Evolutionary conservation across 1,140 invertebrate species (phyloP), one percentile per base, ranked within the genome.

Genomic region (Saccostrea cuccullata): DNA sequence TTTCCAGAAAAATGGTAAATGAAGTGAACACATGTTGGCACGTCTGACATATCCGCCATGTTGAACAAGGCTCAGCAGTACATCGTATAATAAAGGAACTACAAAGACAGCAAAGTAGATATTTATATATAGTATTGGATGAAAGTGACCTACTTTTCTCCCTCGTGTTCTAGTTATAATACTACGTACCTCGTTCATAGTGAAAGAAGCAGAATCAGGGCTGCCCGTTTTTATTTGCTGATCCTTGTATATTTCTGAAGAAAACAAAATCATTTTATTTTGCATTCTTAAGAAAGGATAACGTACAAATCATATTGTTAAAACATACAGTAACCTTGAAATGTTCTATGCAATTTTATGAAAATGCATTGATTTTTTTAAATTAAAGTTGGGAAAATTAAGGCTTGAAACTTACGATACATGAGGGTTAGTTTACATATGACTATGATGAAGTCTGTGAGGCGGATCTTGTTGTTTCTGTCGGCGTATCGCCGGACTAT

Each of bases 401-500:
- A n/a, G 23, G n/a, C 20, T 47, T 56, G 15, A 26, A 67, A 92
- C 90, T 91, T 90, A 93, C 93, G 84, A 86, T 87, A 93, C 89
- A 93, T 91, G 12, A 90, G 36, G 56, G 90, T 91, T 17, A 93
- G 70, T 86, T 92, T 92, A 84, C 90, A 90, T 13, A 92, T 89
- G 73, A 92, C 88, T n/a, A 92, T 89, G 30, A 93, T 84, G 85
- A 93, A 93, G 82, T 93, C 92, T 47, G 89, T 55, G 47, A 93
- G 56, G 20, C 82, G 85, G 47, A 93, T 91, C 23, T 82, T 88
- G 73, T 88, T 91, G 83, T 92, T 86, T 73, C 91, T 86, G n/a
- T 91, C 92, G 40, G 92, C 93, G 86, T 93, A 93, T 40, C 93
- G 87, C 73, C 92, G 82, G 8, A 93, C 92, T 9, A 93, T 92